A percentile compares a stretch with the other conserved stretches of the same genome.
Evolutionary conservation across 2,113 vertebrate genomes (phyloP).

Genomic region (Ascaphus truei): DNA sequence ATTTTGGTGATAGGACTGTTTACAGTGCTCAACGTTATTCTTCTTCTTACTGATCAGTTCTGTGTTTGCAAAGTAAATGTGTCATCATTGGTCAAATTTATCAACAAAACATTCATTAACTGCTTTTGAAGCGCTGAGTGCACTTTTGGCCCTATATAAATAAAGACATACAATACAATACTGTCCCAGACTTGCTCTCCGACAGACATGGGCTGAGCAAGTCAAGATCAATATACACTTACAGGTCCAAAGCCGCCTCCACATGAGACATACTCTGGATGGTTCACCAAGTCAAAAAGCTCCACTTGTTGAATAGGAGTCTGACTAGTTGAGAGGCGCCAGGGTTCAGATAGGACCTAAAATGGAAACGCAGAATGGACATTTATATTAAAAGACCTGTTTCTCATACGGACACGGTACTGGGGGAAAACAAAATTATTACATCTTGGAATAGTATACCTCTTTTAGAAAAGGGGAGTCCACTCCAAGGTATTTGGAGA

Average conservation of each 20-base stretch:
- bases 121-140: too few species aligned
- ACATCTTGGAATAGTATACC: constrained; percentile 46
- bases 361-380: not conserved
- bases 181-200: too few species aligned
- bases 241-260: constrained; percentile 91
- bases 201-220: too few species aligned
- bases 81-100: too few species aligned
- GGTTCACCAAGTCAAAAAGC: constrained; percentile 76
- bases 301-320: constrained; percentile 76
- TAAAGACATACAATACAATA: too few species aligned
- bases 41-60: too few species aligned
- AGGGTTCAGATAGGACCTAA: constrained; percentile 79
- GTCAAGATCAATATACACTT: constrained; percentile 56
- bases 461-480: constrained; percentile 75
- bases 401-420: constrained; percentile 38
- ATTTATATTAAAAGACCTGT: constrained; percentile 29
- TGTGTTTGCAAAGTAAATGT: too few species aligned
- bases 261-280: constrained; percentile 77
- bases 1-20: too few species aligned
- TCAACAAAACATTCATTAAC: too few species aligned
- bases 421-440: constrained; percentile 27
- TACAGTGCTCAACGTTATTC: too few species aligned
- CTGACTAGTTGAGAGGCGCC: constrained; percentile 85
- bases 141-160: too few species aligned
- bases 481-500: constrained; percentile 72